A percentile compares a stretch with the other conserved stretches of the same genome.
phyloP scores from a whole-genome alignment of 2,113 vertebrate genomes.

The Grammomys dolichurus region DNA sequence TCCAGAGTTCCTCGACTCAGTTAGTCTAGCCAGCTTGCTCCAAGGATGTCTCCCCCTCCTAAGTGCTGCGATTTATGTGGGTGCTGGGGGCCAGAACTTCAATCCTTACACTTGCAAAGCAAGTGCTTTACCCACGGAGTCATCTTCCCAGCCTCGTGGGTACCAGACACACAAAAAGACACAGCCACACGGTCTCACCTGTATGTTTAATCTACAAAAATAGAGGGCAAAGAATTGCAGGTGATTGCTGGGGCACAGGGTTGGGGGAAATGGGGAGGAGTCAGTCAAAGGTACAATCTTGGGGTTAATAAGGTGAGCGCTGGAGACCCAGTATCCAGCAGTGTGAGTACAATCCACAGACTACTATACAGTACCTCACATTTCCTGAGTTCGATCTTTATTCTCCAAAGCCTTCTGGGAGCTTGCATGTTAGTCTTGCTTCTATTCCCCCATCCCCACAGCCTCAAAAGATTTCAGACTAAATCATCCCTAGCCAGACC shows the following conservation, averaged over 20 bases:
- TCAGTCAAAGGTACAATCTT: background rate
- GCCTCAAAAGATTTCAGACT: background rate
- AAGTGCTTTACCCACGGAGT: background rate
- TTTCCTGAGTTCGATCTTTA: too few relatives aligned
- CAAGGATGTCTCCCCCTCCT: background rate
- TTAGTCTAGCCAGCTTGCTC: background rate
- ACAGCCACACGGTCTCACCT: background rate
- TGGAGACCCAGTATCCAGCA: background rate
- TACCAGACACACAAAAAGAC: background rate
- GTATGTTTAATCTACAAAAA: background rate
- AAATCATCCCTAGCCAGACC: background rate
- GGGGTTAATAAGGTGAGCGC: background rate
- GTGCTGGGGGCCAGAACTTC: background rate
- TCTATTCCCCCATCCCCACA: background rate
- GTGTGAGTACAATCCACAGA: background rate
- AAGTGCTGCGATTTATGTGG: too few relatives aligned
- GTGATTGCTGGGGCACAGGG: background rate
- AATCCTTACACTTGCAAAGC: background rate
- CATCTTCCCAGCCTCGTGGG: background rate
- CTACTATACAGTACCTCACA: background rate
- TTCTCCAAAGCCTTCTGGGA: background rate
- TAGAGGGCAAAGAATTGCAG: background rate
- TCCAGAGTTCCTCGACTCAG: background rate
- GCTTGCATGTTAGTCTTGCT: too few relatives aligned
- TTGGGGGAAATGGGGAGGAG: background rate